Evolutionary conservation across 2,113 vertebrate genomes (phyloP), one percentile per base, ranked within the genome.

Genomic region (Psilopogon haemacephalus): DNA sequence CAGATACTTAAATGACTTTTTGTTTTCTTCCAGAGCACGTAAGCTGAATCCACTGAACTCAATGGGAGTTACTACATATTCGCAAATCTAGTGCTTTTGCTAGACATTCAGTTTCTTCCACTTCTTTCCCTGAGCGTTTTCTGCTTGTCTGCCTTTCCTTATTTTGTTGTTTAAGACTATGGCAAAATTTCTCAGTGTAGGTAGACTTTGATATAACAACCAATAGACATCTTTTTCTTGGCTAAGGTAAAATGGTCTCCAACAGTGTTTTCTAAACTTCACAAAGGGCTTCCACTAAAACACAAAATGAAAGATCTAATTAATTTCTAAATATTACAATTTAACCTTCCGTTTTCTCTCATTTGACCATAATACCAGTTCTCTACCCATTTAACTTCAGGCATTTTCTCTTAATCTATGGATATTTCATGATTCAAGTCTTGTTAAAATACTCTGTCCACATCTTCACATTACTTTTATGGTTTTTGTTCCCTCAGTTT

Each of bases 371-470:
- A 81, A 11, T 81, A 67, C 58, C 1, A 44, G 75, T 81, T 75
- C 20, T 79, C 38, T 86, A 68, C 15, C 58, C 15, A 68, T 93
- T 86, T 73, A 91, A 88, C 55, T 80, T 93, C n/a, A 88, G 14
- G 20, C 37, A 70, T 92, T 86, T 93, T 74, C 21, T 74, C 42
- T 86, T 92, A 85, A 86, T 71, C 69, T 69, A 27, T 58, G 63
- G 58, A 54, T 75, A 81, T 67, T 93, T 95, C 75, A 76, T 50
- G 77, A 33, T 89, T 35, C 76, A 37, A 88, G n/a, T 89, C 86
- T 91, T 67, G 50, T 64, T 68, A 79, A 89, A 93, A 80, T 83
- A 90, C 67, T 86, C 46, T 54, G 10, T 77, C 55, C 28, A 27
- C 20, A 35, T 11, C 3, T 11, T 75, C 54, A 70, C 17, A 44